phyloP scores from a whole-genome alignment of 2,797 vertebrate species.

The Silurus aristotelis region DNA sequence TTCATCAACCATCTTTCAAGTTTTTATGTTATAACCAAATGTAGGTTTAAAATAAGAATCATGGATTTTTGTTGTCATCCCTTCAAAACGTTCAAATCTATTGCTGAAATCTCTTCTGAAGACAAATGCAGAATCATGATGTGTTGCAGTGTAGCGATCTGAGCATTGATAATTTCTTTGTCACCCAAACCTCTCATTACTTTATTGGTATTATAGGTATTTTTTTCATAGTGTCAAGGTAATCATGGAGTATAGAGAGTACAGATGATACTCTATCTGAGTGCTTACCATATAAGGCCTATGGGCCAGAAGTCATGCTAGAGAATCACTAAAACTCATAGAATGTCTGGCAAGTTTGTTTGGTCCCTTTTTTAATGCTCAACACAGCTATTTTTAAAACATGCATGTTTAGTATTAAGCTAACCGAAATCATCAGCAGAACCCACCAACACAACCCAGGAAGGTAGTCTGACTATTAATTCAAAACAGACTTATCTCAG shows the following conservation, averaged over 20 bases:
- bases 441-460: no score
- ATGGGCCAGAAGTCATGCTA: background rate
- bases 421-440: no score
- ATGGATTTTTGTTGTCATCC: background rate
- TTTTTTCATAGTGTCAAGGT: background rate
- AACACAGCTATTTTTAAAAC: no score
- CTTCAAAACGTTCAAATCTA: background rate
- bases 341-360: no score
- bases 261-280: background rate
- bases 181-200: background rate
- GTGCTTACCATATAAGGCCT: background rate
- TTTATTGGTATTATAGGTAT: background rate
- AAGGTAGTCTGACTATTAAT: no score
- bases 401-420: no score
- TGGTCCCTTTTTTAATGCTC: no score
- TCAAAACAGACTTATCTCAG: no score
- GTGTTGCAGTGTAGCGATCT: background rate
- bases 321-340: background rate
- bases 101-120: conserved; percentile 3
- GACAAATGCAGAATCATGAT: background rate
- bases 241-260: background rate
- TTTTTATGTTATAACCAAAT: background rate
- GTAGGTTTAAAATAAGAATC: background rate
- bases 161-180: background rate
- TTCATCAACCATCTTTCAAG: background rate